Percentiles rank a stretch among this genome's conserved stretches.
phyloP scores from a whole-genome alignment of 1,140 invertebrate species.

The Lucilia sericata region DNA sequence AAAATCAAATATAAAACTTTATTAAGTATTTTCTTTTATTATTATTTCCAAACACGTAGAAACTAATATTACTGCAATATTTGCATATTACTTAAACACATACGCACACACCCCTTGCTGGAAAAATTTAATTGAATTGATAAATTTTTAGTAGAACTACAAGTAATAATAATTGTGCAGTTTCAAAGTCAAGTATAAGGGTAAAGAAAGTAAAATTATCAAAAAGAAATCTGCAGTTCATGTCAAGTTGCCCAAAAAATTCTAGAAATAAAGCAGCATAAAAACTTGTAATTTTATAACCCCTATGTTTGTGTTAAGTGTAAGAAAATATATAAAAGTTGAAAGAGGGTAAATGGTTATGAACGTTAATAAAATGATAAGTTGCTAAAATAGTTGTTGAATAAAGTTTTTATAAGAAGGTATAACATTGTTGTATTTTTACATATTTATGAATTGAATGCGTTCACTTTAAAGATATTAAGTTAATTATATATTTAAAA shows the following conservation, averaged over 20 bases:
- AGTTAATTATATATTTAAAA: neutral
- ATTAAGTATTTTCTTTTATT: neutral
- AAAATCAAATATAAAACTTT: conserved; percentile 33
- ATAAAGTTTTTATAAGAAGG: neutral
- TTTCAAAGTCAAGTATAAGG: conserved; percentile 14
- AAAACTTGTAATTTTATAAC: neutral
- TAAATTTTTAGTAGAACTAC: neutral
- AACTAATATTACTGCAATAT: neutral
- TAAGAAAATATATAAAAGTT: neutral
- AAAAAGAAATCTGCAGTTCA: conserved; percentile 30
- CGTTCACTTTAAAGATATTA: neutral
- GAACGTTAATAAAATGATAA: neutral
- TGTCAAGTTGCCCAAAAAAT: neutral
- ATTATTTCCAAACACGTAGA: neutral
- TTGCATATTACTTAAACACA: neutral
- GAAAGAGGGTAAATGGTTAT: too few relatives aligned
- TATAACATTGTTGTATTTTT: neutral
- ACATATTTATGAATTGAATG: neutral
- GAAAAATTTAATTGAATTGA: neutral
- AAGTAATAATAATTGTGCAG: conserved; percentile 19
- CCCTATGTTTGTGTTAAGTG: conserved; percentile 3
- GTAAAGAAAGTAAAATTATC: neutral
- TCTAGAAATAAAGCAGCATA: neutral
- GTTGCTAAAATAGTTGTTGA: neutral
- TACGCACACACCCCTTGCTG: too few relatives aligned